Evolutionary conservation across 2,888 invertebrate genomes (phyloP), one percentile per base, ranked within the genome.

Genomic region (Neocrepidodera transversa): DNA sequence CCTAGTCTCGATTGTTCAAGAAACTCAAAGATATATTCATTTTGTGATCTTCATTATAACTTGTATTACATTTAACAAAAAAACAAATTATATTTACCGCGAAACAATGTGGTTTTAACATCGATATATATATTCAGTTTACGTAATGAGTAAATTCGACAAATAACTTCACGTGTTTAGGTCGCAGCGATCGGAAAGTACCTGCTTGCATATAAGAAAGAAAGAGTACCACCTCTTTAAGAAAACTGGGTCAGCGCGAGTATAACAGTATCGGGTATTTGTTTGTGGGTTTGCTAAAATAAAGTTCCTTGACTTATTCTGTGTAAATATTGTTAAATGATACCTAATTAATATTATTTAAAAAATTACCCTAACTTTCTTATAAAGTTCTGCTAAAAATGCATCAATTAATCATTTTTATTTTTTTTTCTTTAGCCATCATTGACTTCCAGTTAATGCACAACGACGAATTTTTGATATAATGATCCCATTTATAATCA

Each of bases 401-500:
- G n/a, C n/a, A n/a, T n/a, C n/a, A n/a, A n/a, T n/a, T n/a, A n/a
- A n/a, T n/a, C n/a, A n/a, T n/a, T n/a, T n/a, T n/a, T n/a, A n/a
- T n/a, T n/a, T n/a, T n/a, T n/a, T n/a, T n/a, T n/a, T n/a, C n/a
- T n/a, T n/a, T n/a, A 45, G 28, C 48, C 17, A 35, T 49, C 35
- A 49, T 13, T 35, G 32, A 49, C 17, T 20, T 17, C 30, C 14
- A 20, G 35, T 7, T 17, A 17, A 17, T 32, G 30, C 7, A 30
- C 18, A 16, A 17, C 4, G 11, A 20, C 10, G n/a, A 35, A 8
- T n/a, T 18, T 49, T 35, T 20, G 35, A 30, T 30, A 35, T 49
- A 49, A 35, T 14, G 32, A 20, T 14, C 4, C 20, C 35, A 49
- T 49, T 49, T 49, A 49, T 49, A 49, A 49, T 49, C 48, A 20